Base-by-base conservation (phyloP, 2,113 vertebrate genomes). In the Indicator maculatus region DNA sequence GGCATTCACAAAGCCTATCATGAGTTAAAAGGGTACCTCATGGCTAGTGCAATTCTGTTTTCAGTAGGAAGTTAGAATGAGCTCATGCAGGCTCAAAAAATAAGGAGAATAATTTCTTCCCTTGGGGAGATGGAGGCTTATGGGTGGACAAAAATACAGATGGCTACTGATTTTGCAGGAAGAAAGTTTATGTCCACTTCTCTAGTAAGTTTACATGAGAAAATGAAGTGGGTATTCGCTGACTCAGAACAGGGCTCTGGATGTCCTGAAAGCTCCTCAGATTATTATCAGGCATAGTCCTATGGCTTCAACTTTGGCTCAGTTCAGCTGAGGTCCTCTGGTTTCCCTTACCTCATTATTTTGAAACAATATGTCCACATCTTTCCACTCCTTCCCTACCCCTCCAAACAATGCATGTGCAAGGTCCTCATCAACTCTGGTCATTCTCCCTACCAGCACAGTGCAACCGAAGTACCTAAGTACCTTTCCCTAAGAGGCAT, bases 361-460 rank as follows among this genome's bases (percentile, higher is more conserved):
- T 92, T 26, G 58, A 92, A 97, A 85, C 82, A 93, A 90, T 86
- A 90, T 88, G 79, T 85, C 79, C 55, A 5, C 4, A 8, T 90
- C 86, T 77, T 95, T 74, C 86, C 72, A 55, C 27, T 66, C 59
- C 79, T 94, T 92, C 53, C 78, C 66, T 91, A 17, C 5, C 10
- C 30, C 67, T 93, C 91, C 86, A 61, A 73, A 64, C 19, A 79
- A 75, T 14, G 18, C 64, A 58, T 0, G 1, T 71, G 75, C 76
- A 83, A 11, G 47, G 44, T 91, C 72, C 93, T 93, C 52, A 6
- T 77, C 93, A 93, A 83, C 93, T 94, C 90, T 63, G 76, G 58
- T 72, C 33, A 79, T 95, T 71, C 83, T 90, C 75, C 77, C 85
- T 74, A 83, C 86, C 87, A 89, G 86, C 89, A 96, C 93, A 92